These are phyloP conservation scores for Asarcornis scutulata DNA, from an alignment of 2,113 vertebrate genomes.

Conservation along the genomic window DNA sequence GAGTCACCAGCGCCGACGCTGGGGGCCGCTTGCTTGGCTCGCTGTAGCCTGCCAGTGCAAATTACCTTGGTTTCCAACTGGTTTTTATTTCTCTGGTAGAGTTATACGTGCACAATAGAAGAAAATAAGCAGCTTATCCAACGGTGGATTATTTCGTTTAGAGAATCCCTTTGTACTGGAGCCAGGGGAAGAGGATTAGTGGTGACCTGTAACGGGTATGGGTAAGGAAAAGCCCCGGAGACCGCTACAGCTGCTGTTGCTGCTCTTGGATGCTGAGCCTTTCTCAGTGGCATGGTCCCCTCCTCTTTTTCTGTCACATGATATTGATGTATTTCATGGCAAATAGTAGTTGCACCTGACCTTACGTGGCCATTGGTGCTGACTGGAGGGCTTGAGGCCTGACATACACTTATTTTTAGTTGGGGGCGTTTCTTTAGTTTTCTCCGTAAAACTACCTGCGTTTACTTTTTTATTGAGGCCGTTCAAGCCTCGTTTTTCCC, in stretches of 20 bases:
- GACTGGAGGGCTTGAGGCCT: not conserved
- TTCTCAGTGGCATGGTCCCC: not conserved
- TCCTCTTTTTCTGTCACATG: not conserved
- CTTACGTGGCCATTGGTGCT: not conserved
- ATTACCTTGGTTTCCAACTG: not conserved
- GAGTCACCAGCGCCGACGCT: rapidly evolving
- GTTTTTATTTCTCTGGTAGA: not conserved
- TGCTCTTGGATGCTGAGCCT: conserved; percentile 18
- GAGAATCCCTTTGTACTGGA: conserved; percentile 50
- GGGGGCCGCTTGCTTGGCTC: not conserved
- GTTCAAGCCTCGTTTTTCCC: not conserved
- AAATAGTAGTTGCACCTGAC: not conserved
- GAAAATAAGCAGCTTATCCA: conserved; percentile 20
- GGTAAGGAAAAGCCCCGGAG: conserved; percentile 36
- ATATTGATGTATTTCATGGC: not conserved
- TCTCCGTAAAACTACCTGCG: not conserved
- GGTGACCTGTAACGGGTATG: conserved; percentile 8
- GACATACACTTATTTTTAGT: not conserved
- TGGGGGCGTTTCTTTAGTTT: not conserved
- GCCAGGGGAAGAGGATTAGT: conserved; percentile 49
- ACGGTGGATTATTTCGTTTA: conserved; percentile 47
- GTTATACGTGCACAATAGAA: not conserved
- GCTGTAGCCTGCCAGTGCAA: not conserved
- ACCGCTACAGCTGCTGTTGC: conserved; percentile 20
- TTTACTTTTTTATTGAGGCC: not conserved